Percentiles rank a stretch among this genome's conserved stretches.
These are phyloP conservation scores for Cremastinae sp. DNA, from an alignment of 2,888 invertebrate species.

Conservation along the genomic window DNA sequence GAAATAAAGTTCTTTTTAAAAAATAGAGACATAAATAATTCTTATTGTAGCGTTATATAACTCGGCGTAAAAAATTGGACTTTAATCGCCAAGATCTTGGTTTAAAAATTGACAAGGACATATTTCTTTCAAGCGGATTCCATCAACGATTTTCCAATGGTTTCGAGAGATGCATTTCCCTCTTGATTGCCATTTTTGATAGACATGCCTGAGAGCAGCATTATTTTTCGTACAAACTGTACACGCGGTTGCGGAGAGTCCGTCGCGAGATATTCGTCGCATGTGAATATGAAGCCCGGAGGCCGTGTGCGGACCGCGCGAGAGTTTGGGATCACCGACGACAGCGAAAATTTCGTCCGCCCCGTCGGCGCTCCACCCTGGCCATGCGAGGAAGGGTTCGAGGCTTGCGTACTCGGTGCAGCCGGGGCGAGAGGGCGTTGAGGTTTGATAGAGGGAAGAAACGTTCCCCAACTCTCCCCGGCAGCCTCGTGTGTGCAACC, in stretches of 20 bases:
- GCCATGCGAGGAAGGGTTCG: conserved; percentile 29
- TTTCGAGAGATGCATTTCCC: too few species aligned
- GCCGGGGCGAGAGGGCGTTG: conserved; percentile 40
- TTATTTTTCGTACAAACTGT: conserved; percentile 71
- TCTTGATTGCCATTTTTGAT: too few species aligned
- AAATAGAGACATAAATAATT: too few species aligned
- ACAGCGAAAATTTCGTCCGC: conserved; percentile 58
- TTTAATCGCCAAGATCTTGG: too few species aligned
- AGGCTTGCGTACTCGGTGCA: conserved; percentile 56
- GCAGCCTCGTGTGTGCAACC: conserved; percentile 51
- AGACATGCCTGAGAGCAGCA: too few species aligned
- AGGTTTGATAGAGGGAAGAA: conserved; percentile 35
- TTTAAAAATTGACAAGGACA: too few species aligned
- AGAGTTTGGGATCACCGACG: conserved; percentile 60
- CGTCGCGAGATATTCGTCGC: conserved; percentile 75
- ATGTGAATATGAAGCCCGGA: conserved; percentile 40
- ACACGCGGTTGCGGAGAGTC: conserved; percentile 74
- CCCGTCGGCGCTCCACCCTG: too few species aligned
- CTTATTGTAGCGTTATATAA: too few species aligned
- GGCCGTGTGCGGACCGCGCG: conserved; percentile 51
- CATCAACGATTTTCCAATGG: too few species aligned
- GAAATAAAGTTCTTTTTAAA: too few species aligned
- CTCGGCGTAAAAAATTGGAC: too few species aligned
- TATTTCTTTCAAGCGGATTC: too few species aligned
- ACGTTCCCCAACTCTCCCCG: conserved; percentile 35